Percentiles rank a stretch among this genome's conserved stretches.
Evolutionary conservation across 2,113 vertebrate genomes (phyloP).

Genomic region (Leucoraja erinaceus): DNA sequence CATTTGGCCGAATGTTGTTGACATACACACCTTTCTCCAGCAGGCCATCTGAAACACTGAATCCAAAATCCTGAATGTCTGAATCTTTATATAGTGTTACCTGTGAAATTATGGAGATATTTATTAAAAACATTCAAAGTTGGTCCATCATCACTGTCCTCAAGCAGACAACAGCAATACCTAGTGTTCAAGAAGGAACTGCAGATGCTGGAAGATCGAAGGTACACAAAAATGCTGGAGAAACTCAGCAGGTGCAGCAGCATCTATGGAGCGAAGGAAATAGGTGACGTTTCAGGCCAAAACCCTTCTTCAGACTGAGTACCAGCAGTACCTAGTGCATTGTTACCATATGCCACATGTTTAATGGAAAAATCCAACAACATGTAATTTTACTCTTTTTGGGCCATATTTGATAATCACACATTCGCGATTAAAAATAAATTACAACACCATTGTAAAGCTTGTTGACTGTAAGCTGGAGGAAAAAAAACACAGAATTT

Average conservation of each 20-base stretch:
- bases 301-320: no score
- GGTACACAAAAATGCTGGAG: no score
- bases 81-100: constrained; percentile 83
- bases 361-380: neutral
- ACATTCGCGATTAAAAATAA: neutral
- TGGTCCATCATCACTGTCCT: neutral
- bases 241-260: no score
- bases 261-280: no score
- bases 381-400: neutral
- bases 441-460: neutral
- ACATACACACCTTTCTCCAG: constrained; percentile 92
- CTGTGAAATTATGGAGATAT: constrained; percentile 50
- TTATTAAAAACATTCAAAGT: neutral
- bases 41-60: constrained; percentile 90
- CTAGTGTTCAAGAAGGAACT: no score
- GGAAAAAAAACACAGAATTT: neutral
- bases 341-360: neutral
- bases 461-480: no score
- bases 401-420: neutral
- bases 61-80: constrained; percentile 90
- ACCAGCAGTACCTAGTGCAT: no score
- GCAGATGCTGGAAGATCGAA: no score
- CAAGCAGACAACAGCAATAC: neutral
- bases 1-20: constrained; percentile 81
- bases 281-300: no score